A percentile compares a stretch with the other conserved stretches of the same genome.
Conservation (phyloP, 1,140 invertebrate genomes). For the Hylaeus anthracinus region DNA sequence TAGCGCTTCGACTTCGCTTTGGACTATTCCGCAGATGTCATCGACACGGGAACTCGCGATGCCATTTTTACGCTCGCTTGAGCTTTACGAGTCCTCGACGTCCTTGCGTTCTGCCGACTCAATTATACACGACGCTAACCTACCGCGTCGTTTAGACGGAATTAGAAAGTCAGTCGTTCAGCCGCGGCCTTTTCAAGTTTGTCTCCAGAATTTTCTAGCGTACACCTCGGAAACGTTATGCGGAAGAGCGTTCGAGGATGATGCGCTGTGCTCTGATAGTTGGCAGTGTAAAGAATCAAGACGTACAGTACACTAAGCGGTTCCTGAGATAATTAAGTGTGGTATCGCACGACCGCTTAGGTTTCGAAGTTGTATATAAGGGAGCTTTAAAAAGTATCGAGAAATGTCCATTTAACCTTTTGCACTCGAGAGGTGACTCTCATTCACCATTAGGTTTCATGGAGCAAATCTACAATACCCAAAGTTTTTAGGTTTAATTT, state of each 20-base stretch:
- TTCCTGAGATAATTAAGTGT: too few relatives aligned
- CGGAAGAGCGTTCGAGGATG: slow-evolving; percentile 2
- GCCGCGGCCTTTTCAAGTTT: slow-evolving; percentile 24
- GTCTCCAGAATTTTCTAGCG: background rate
- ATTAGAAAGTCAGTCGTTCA: slow-evolving; percentile 38
- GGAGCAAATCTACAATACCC: too few relatives aligned
- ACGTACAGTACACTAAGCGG: too few relatives aligned
- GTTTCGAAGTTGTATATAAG: too few relatives aligned
- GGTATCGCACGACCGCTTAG: too few relatives aligned
- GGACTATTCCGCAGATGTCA: background rate
- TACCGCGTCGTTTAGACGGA: slow-evolving; percentile 6
- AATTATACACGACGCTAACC: slow-evolving; percentile 33
- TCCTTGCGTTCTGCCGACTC: slow-evolving; percentile 30
- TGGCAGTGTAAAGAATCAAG: too few relatives aligned
- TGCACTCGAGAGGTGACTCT: too few relatives aligned
- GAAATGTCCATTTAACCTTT: too few relatives aligned
- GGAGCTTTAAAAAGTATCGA: too few relatives aligned
- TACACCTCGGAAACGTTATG: background rate
- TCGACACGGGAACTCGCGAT: background rate
- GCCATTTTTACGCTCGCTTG: slow-evolving; percentile 41
- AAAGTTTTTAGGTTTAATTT: too few relatives aligned
- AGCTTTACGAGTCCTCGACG: slow-evolving; percentile 20
- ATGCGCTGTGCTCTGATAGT: background rate
- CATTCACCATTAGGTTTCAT: too few relatives aligned
- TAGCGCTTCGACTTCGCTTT: slow-evolving; percentile 2